phyloP scores from a whole-genome alignment of 2,797 vertebrate genomes.

The Buceros bicornis region DNA sequence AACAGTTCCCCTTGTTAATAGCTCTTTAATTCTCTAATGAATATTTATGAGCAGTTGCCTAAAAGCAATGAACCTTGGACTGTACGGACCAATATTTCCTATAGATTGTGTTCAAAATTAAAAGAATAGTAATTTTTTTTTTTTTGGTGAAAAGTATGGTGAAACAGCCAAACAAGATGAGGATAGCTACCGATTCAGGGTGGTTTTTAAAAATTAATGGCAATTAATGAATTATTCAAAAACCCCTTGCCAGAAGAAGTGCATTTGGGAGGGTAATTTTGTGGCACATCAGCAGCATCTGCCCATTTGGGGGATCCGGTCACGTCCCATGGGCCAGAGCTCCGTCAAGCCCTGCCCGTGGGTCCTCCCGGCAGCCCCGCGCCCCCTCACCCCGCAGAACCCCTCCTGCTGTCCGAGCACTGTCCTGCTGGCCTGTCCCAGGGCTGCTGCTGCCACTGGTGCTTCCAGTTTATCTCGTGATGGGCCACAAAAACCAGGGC shows the following conservation, averaged over 20 bases:
- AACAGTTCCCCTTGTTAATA: slow-evolving; percentile 14
- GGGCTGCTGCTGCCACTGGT: background rate
- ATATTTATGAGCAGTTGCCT: slow-evolving; percentile 27
- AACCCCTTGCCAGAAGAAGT: background rate
- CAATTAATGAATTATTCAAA: background rate
- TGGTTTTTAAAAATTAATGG: background rate
- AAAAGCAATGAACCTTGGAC: background rate
- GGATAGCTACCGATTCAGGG: background rate
- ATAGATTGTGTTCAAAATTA: background rate
- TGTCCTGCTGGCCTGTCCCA: background rate
- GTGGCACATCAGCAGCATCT: rapidly evolving
- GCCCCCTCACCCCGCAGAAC: background rate
- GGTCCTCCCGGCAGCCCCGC: background rate
- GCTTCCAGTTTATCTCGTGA: background rate
- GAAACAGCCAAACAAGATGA: background rate
- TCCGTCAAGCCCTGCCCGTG: rapidly evolving
- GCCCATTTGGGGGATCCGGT: rapidly evolving
- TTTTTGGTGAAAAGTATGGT: background rate
- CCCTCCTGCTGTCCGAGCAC: background rate
- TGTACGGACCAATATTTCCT: background rate
- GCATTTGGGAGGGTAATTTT: background rate
- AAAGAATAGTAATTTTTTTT: background rate
- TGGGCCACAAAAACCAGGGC: background rate
- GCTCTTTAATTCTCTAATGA: slow-evolving; percentile 49
- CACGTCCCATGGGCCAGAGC: background rate